Conservation (phyloP, 64 coral and sea anemone species). For the Montipora efflorescens region DNA sequence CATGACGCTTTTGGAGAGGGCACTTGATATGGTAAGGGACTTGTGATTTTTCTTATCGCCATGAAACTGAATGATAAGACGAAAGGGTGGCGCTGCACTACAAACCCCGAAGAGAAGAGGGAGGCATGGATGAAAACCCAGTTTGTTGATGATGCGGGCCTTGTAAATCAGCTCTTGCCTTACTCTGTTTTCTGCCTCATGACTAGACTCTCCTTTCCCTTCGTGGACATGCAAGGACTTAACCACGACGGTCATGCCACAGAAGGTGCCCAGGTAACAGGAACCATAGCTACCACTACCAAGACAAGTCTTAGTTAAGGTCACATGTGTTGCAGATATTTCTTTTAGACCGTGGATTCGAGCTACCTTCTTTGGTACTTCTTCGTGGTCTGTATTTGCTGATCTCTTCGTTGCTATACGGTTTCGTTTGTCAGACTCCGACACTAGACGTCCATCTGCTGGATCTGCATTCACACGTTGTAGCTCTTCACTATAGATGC, state of each 20-base stretch:
- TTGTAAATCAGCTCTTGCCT: slow-evolving; percentile 55
- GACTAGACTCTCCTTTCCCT: not conserved
- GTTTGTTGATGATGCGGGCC: slow-evolving; percentile 14
- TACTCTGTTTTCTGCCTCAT: not conserved
- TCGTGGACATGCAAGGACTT: not conserved
- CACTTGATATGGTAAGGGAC: slow-evolving; percentile 1
- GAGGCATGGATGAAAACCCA: slow-evolving; percentile 14
- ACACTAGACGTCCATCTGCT: not conserved
- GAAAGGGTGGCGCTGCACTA: slow-evolving; percentile 14
- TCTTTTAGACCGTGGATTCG: not conserved
- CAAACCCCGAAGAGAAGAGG: slow-evolving; percentile 63
- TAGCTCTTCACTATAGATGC: not conserved
- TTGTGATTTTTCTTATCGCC: not conserved
- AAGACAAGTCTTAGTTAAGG: slow-evolving; percentile 1
- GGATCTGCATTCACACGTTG: not conserved
- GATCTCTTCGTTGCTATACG: not conserved
- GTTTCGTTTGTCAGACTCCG: not conserved
- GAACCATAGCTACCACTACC: slow-evolving; percentile 32
- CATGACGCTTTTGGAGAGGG: not conserved
- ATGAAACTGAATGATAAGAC: slow-evolving; percentile 59
- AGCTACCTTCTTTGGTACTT: not conserved
- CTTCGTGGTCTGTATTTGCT: not conserved
- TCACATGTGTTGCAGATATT: not conserved
- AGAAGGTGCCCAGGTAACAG: slow-evolving; percentile 31
- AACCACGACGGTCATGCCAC: slow-evolving; percentile 13